Base-by-base conservation (phyloP, 2,113 vertebrate species). In the Ophthalmolycus amberensis region DNA sequence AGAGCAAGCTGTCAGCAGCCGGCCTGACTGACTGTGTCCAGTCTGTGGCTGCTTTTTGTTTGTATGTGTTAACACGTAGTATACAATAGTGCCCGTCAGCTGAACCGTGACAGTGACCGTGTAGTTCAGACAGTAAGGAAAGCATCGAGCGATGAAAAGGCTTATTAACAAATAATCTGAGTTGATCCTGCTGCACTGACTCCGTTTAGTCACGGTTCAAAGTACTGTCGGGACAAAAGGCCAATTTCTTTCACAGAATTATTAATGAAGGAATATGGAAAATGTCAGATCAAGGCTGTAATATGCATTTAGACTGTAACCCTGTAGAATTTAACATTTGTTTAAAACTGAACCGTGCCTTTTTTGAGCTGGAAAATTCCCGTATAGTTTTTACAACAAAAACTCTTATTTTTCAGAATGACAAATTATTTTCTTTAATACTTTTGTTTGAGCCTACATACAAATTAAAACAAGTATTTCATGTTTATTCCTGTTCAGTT, bases 101-200 rank as follows among this genome's bases (percentile, higher is more conserved):
- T 25, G 32, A 60, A 25, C 71, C 25, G 71, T 15, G 29, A 63
- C 58, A 64, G 58, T 8, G 25, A 18, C 16, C 18, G 27, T 52
- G 34, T 46, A 27, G 40, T 6, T 58, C 6, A 44, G 9, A 46
- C 20, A 6, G 37, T 6, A 22, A 58, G 32, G 38, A 58, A 69
- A 59, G 58, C 15, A 70, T 37, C 8, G 42, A 66, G 38, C 3
- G 11, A 54, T 64, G 20, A 80, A 9, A 50, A 69, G 37, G 22
- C 68, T 52, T 59, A 69, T 85, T 71, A 80, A 77, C 74, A 70
- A 56, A 32, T 64, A 60, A 75, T 75, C 63, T 71, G 54, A 77
- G 69, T 42, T 62, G 44, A 80, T 71, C 54, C 50, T 50, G 71
- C 70, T 74, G 66, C 58, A 62, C 44, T 44, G 60, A 62, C 70